Conservation (phyloP, 2,113 vertebrate genomes). For the Helogale parvula region DNA sequence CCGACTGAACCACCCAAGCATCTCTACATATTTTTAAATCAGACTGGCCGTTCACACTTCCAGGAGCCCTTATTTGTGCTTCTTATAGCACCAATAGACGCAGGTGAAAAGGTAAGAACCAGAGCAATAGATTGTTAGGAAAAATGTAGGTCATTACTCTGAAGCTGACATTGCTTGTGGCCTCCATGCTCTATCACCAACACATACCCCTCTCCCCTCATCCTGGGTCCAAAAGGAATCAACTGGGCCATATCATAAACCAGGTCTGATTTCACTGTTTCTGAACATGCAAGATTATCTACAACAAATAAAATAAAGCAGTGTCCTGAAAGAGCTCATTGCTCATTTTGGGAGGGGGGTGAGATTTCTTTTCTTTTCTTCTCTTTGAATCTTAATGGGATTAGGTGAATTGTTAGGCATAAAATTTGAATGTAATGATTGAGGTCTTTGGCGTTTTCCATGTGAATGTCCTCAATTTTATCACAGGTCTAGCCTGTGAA, state of each 20-base stretch:
- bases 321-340: background rate
- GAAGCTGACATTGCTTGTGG: background rate
- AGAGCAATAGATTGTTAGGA: background rate
- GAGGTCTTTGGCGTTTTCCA: background rate
- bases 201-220: too few species aligned
- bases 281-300: background rate
- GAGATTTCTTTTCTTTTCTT: background rate
- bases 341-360: background rate
- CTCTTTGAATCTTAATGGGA: background rate
- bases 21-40: background rate
- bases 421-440: too few species aligned
- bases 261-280: background rate
- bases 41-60: background rate
- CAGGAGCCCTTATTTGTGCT: background rate
- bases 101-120: background rate
- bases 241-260: background rate
- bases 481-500: background rate
- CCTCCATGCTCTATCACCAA: background rate
- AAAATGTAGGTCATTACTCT: background rate
- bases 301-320: background rate
- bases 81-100: background rate
- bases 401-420: background rate
- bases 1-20: too few species aligned
- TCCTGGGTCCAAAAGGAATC: background rate
- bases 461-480: background rate